These are phyloP conservation scores for Budorcas taxicolor DNA, from an alignment of 2,113 vertebrate species.

Conservation along the genomic window DNA sequence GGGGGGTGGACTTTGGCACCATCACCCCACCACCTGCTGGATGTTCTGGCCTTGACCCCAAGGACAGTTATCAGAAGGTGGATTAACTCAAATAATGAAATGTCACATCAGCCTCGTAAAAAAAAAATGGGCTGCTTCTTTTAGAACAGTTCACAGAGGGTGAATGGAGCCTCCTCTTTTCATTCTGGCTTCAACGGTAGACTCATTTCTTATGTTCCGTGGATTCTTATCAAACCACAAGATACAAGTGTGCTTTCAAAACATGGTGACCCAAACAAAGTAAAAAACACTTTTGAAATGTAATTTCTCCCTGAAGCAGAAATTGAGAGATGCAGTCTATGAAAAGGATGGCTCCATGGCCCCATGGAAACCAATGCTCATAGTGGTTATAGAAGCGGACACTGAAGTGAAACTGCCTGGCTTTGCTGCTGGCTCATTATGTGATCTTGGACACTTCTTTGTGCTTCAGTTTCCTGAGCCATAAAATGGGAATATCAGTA, in stretches of 20 bases:
- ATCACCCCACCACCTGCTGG: neutral
- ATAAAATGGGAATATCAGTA: neutral
- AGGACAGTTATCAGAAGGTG: neutral
- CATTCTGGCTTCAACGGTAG: neutral
- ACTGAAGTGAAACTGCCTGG: neutral
- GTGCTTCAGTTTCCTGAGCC: neutral
- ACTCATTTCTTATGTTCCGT: neutral
- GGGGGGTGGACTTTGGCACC: neutral
- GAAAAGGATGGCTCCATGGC: neutral
- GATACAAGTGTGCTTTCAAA: slow-evolving; percentile 9
- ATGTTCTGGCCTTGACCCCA: neutral
- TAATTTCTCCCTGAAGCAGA: neutral
- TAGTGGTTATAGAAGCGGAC: neutral
- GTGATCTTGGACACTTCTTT: neutral
- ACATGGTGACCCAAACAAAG: neutral
- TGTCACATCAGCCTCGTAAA: neutral
- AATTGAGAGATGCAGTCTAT: neutral
- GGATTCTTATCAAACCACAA: neutral
- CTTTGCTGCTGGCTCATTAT: neutral
- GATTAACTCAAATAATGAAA: slow-evolving; percentile 37
- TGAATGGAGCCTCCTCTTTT: neutral
- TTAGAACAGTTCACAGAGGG: neutral
- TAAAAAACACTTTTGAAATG: slow-evolving; percentile 16
- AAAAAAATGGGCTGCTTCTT: neutral
- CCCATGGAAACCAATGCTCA: neutral